Percentiles rank a stretch among this genome's conserved stretches.
These are phyloP conservation scores for Acinonyx jubatus DNA, from an alignment of 2,113 vertebrate genomes.

Conservation along the genomic window DNA sequence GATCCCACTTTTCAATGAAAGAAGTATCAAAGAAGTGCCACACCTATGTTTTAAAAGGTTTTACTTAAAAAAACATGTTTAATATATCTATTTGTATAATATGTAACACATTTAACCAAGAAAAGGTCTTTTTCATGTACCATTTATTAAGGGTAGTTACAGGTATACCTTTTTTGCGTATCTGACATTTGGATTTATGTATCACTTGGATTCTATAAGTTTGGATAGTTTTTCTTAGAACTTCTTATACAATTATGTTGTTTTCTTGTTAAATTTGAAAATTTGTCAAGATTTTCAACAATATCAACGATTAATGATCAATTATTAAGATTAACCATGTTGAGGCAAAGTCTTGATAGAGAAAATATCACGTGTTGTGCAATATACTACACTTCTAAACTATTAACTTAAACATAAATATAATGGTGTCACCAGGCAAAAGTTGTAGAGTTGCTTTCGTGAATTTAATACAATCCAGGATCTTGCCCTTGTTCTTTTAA, in stretches of 20 bases:
- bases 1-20: not conserved
- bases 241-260: not conserved
- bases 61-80: not conserved
- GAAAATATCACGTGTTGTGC: not conserved
- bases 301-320: not conserved
- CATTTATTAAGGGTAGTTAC: not conserved
- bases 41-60: not conserved
- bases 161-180: not conserved
- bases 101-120: not conserved
- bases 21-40: not conserved
- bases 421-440: not conserved
- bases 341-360: not conserved
- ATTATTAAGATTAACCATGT: not conserved
- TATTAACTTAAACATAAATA: not conserved
- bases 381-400: not conserved
- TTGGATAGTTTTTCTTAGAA: not conserved
- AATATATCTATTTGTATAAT: not conserved
- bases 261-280: not conserved
- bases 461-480: not conserved
- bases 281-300: not conserved
- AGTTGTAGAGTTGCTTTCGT: not conserved
- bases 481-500: not conserved
- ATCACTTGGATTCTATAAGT: not conserved
- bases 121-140: not conserved
- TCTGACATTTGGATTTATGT: not conserved